phyloP scores from a whole-genome alignment of 2,888 invertebrate species.

The Nemotelus pantherinus region DNA sequence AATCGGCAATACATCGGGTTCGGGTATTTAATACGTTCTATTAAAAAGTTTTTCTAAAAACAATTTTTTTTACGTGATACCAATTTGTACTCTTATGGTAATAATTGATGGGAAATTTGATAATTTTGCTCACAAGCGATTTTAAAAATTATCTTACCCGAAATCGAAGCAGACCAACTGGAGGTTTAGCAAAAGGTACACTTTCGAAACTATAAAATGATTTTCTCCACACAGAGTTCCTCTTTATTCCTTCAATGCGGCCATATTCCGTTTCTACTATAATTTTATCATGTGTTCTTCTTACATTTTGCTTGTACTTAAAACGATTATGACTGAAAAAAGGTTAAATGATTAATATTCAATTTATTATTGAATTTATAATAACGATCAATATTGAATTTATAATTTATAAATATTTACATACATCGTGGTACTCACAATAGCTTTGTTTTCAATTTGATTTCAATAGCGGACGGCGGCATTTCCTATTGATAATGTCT shows the following conservation, averaged over 20 bases:
- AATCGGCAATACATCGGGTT: too few species aligned
- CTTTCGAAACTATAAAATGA: conserved; percentile 61
- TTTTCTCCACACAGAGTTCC: conserved; percentile 60
- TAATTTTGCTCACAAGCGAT: neutral
- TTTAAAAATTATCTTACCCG: conserved; percentile 31
- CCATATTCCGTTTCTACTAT: conserved; percentile 59
- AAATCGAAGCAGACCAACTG: conserved; percentile 58
- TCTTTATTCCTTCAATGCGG: conserved; percentile 59
- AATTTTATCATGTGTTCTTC: conserved; percentile 56
- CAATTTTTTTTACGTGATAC: too few species aligned
- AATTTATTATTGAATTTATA: neutral
- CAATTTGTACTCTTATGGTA: too few species aligned
- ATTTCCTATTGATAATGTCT: neutral
- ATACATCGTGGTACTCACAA: neutral
- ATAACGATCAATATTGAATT: neutral
- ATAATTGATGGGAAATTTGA: too few species aligned
- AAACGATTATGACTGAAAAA: neutral
- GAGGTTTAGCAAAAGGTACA: conserved; percentile 62
- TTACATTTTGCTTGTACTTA: neutral
- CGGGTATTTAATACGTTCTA: too few species aligned
- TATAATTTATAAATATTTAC: neutral
- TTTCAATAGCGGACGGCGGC: neutral
- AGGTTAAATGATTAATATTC: neutral
- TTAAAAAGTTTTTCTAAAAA: too few species aligned
- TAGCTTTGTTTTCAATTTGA: neutral